Base-by-base conservation (phyloP, 2,888 invertebrate genomes). In the Tetragonula carbonaria region DNA sequence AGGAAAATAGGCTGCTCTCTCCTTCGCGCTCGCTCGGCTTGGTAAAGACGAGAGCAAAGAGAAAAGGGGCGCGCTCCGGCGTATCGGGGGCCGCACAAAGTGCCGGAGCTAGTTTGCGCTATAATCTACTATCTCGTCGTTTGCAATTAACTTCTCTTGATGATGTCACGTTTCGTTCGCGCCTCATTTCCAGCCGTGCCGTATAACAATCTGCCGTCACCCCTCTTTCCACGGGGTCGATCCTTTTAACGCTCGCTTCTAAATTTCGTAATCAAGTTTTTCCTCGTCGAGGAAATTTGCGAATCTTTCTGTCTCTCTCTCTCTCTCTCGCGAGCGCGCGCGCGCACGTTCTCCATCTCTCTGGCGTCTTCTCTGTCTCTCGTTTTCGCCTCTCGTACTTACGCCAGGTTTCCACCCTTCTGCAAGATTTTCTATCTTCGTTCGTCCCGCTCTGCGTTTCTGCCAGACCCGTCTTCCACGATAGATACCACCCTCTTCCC, bases 211-310 rank as follows among this genome's bases (percentile, higher is more conserved):
- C 92, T 90, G 87, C 85, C 88, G 85, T 63, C 82, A 75, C 87
- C 81, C 82, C 88, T 78, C 84, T 79, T 83, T 28, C 62, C 78
- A 78, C 83, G 75, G 70, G 80, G 77, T 75, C 90, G 91, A 92
- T 92, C 92, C 92, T 92, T 93, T 92, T 91, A 92, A 91, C 93
- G 92, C 88, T 86, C 87, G 91, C 92, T 91, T 91, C 90, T 91
- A 93, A 93, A 93, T 93, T 93, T 92, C 87, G 91, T 93, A 94
- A 93, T 93, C 92, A 92, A 92, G 92, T 94, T 93, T 93, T 93
- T 93, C 92, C 91, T 90, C 88, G 90, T 87, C 88, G 91, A 91
- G 90, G 90, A 92, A 92, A 93, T 92, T 92, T 91, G 87, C 89
- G 90, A 92, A 91, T 92, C 90, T 90, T 90, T 88, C 89, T 82